phyloP scores from a whole-genome alignment of 1,140 invertebrate species.

The Trypoxylus dichotomus region DNA sequence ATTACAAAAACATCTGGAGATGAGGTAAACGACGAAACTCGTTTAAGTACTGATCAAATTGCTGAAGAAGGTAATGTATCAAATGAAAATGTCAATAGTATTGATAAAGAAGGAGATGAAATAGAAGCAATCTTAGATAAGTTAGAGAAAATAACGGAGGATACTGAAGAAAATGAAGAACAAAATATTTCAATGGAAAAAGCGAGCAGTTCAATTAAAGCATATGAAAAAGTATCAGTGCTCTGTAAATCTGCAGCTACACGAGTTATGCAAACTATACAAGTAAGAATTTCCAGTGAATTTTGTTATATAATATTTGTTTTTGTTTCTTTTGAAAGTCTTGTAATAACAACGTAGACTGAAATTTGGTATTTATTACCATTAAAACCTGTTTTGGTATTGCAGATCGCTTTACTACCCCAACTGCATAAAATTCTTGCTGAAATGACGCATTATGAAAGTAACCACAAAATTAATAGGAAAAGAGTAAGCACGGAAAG shows the following conservation, averaged over 20 bases:
- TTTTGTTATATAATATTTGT: background rate
- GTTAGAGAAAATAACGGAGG: conserved; percentile 41
- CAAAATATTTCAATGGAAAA: conserved; percentile 40
- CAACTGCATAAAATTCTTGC: conserved; percentile 70
- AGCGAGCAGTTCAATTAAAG: conserved; percentile 44
- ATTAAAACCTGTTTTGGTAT: conserved; percentile 35
- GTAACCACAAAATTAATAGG: conserved; percentile 80
- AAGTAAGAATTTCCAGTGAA: conserved; percentile 33
- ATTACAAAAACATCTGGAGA: conserved; percentile 45
- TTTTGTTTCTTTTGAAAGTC: too few relatives aligned
- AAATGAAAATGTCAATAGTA: conserved; percentile 33
- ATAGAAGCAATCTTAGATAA: conserved; percentile 34
- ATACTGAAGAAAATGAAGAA: conserved; percentile 47
- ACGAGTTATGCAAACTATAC: conserved; percentile 70
- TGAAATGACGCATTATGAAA: conserved; percentile 72
- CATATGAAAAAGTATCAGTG: conserved; percentile 60
- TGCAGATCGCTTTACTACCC: conserved; percentile 63
- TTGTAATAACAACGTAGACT: too few relatives aligned
- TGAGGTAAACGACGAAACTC: conserved; percentile 23
- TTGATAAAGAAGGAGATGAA: conserved; percentile 45
- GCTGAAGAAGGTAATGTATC: conserved; percentile 46
- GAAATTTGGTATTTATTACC: too few relatives aligned
- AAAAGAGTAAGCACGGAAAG: conserved; percentile 63
- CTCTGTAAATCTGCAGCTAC: conserved; percentile 73
- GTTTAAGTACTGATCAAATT: conserved; percentile 32